Conservation (phyloP, 1,140 invertebrate genomes). For the Cherax quadricarinatus region DNA sequence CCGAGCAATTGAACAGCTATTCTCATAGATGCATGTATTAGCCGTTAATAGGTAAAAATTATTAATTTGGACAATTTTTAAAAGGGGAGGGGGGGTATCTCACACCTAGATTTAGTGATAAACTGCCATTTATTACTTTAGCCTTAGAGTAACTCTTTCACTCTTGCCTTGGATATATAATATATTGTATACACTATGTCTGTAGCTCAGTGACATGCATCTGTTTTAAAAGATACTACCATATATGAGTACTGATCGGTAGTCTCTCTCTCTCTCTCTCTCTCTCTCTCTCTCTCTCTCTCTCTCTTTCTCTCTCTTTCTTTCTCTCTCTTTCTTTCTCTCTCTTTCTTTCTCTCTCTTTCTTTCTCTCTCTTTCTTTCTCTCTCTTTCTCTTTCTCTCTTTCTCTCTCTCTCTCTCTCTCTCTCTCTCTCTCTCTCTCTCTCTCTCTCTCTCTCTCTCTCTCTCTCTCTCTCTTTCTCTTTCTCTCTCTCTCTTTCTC, state of each 20-base stretch:
- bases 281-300: no score
- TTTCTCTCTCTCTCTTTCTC: no score
- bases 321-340: no score
- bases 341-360: no score
- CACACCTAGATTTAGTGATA: constrained; percentile 21
- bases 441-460: no score
- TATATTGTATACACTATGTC: constrained; percentile 3
- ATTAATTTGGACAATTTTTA: not conserved
- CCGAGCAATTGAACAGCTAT: constrained; percentile 90
- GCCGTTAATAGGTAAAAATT: not conserved
- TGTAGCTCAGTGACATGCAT: not conserved
- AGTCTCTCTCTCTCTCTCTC: no score
- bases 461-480: no score
- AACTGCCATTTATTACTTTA: constrained; percentile 15
- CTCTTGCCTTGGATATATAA: constrained; percentile 14
- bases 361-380: no score
- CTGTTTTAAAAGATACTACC: not conserved
- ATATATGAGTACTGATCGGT: not conserved
- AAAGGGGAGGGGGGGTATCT: constrained; percentile 29
- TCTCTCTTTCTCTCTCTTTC: no score
- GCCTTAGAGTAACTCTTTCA: not conserved
- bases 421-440: no score
- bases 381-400: no score
- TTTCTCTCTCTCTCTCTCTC: no score
- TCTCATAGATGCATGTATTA: constrained; percentile 83